These are phyloP conservation scores for Plagiodera versicolora DNA, from an alignment of 2,888 invertebrate species.

Conservation along the genomic window DNA sequence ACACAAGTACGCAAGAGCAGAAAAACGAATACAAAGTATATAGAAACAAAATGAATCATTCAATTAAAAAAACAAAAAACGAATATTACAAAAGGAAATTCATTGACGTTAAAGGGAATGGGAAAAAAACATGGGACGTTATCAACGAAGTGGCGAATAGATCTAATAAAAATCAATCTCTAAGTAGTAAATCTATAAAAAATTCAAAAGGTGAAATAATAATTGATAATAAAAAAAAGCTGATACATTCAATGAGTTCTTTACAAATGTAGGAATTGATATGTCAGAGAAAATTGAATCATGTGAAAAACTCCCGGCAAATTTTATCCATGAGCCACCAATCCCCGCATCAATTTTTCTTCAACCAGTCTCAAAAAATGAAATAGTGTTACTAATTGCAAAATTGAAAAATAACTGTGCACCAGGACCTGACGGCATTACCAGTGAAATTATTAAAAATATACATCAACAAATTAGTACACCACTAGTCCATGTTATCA, in stretches of 20 bases:
- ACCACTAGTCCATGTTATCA: too few species aligned
- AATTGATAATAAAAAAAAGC: not conserved
- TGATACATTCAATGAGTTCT: not conserved
- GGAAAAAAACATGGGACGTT: conserved; percentile 1
- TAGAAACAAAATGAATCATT: not conserved
- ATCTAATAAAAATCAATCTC: not conserved
- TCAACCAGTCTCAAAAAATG: not conserved
- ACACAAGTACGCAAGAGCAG: not conserved
- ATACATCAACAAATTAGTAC: not conserved
- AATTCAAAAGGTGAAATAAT: too few species aligned
- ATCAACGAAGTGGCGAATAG: conserved; percentile 2
- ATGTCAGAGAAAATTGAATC: not conserved
- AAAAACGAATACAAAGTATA: not conserved
- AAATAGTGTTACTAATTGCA: too few species aligned
- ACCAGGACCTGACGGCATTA: not conserved
- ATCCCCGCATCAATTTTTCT: not conserved
- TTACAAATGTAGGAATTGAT: not conserved
- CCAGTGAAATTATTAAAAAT: not conserved
- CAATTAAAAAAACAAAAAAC: not conserved
- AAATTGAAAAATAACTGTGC: not conserved
- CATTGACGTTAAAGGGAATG: not conserved
- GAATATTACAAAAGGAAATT: not conserved
- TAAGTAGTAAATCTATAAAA: too few species aligned
- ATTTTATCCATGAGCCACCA: not conserved
- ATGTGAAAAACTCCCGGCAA: not conserved